These are phyloP conservation scores for Hippoglossus stenolepis DNA, from an alignment of 2,113 vertebrate genomes.

Conservation along the genomic window DNA sequence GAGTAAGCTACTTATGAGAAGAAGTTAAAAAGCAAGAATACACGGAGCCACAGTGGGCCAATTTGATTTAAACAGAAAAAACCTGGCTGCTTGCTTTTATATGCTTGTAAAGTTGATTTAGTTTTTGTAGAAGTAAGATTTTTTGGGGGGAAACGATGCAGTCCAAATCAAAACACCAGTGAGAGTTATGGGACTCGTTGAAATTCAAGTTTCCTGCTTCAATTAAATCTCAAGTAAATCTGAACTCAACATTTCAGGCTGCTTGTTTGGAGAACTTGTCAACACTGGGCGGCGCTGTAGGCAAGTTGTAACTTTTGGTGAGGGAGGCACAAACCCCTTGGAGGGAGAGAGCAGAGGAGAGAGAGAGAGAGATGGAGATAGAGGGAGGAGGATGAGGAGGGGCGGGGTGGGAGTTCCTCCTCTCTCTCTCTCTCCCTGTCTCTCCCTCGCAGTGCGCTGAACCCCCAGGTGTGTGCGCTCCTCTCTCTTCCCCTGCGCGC, in stretches of 20 bases:
- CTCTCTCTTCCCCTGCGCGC: conserved; percentile 11
- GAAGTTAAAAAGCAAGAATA: too few relatives aligned
- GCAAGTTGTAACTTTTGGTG: conserved; percentile 24
- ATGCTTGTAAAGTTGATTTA: background rate
- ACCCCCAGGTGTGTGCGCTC: conserved; percentile 20
- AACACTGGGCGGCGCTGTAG: conserved; percentile 70
- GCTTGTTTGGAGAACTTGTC: background rate
- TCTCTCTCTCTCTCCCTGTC: conserved; percentile 38
- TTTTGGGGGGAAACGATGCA: too few relatives aligned
- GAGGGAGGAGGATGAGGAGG: conserved; percentile 15
- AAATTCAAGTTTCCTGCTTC: too few relatives aligned
- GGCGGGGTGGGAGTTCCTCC: background rate
- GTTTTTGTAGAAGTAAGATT: too few relatives aligned
- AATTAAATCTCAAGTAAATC: too few relatives aligned
- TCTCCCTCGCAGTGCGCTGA: conserved; percentile 45
- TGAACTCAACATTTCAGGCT: background rate
- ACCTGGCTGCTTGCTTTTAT: background rate
- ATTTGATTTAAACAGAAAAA: background rate
- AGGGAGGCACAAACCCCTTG: conserved; percentile 30
- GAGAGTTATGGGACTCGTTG: too few relatives aligned
- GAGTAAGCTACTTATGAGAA: too few relatives aligned
- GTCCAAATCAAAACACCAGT: too few relatives aligned
- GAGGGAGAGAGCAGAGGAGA: conserved; percentile 20
- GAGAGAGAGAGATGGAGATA: conserved; percentile 26
- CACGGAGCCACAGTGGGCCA: too few relatives aligned